Conservation (phyloP, 2,797 vertebrate species). For the Taenioides sp. region DNA sequence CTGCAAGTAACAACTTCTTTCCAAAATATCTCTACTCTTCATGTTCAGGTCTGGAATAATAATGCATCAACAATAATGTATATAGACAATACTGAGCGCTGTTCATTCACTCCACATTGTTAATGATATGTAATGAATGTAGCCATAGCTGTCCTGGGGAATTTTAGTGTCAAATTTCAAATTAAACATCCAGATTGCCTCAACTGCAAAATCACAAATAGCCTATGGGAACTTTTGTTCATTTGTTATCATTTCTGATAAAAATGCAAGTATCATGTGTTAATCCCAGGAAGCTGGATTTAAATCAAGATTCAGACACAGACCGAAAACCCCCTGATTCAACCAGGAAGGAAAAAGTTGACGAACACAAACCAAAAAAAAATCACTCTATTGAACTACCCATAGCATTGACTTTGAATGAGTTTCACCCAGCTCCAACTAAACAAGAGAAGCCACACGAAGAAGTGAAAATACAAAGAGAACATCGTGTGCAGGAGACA, state of each 20-base stretch:
- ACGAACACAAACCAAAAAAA: conserved; percentile 45
- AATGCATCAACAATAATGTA: background rate
- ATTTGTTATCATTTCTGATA: background rate
- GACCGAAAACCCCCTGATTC: conserved; percentile 59
- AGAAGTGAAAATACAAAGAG: conserved; percentile 30
- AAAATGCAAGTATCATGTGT: conserved; percentile 20
- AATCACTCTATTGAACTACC: conserved; percentile 29
- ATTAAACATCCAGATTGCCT: background rate
- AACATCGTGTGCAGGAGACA: conserved; percentile 12
- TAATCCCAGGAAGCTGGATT: conserved; percentile 65
- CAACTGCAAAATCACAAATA: background rate
- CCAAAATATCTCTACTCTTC: background rate
- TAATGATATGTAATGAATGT: background rate
- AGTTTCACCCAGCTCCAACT: conserved; percentile 41
- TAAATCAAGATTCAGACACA: conserved; percentile 54
- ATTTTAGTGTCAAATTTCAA: background rate
- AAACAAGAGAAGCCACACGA: conserved; percentile 35
- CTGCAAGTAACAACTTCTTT: background rate
- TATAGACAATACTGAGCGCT: too few species aligned
- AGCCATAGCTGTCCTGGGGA: background rate
- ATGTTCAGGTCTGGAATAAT: background rate
- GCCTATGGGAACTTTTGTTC: background rate
- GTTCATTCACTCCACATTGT: background rate
- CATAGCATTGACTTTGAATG: conserved; percentile 22
- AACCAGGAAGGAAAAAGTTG: conserved; percentile 59